phyloP scores from a whole-genome alignment of 2,113 vertebrate species.

The Sceloporus tristichus region DNA sequence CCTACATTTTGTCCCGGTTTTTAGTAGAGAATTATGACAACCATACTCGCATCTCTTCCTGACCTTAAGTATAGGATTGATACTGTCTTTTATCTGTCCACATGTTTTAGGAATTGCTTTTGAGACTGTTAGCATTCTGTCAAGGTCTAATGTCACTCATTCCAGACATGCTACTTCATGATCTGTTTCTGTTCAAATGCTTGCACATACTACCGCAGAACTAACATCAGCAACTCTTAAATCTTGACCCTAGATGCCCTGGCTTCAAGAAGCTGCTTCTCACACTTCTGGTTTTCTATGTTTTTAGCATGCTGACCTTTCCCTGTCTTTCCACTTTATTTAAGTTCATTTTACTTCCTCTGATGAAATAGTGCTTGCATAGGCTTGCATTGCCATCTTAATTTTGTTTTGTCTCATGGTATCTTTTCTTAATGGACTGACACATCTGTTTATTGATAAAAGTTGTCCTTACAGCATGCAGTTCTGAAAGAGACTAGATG shows the following conservation, averaged over 20 bases:
- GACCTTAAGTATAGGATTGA: not conserved
- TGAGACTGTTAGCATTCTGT: not conserved
- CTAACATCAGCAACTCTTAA: not conserved
- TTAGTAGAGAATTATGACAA: no score
- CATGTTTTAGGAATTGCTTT: constrained; percentile 18
- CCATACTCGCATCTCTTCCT: not conserved
- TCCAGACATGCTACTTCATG: constrained; percentile 25
- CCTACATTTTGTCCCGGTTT: no score
- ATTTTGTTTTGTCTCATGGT: not conserved
- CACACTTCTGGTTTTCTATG: constrained; percentile 21
- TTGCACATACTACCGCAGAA: not conserved
- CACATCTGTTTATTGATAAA: not conserved
- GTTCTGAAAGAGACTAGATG: not conserved
- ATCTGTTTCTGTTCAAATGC: constrained; percentile 27
- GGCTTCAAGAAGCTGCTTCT: constrained; percentile 11
- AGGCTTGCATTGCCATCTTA: not conserved
- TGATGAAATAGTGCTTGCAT: constrained; percentile 7
- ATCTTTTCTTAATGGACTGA: not conserved
- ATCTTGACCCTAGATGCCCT: constrained; percentile 30
- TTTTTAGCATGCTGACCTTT: constrained; percentile 27
- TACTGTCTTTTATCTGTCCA: not conserved
- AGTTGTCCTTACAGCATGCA: not conserved
- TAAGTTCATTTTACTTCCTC: constrained; percentile 9
- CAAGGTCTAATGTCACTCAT: constrained; percentile 17
- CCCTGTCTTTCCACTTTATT: constrained; percentile 11